Evolutionary conservation across 2,888 invertebrate genomes (phyloP), one percentile per base, ranked within the genome.

Genomic region (Coelinius sp.): DNA sequence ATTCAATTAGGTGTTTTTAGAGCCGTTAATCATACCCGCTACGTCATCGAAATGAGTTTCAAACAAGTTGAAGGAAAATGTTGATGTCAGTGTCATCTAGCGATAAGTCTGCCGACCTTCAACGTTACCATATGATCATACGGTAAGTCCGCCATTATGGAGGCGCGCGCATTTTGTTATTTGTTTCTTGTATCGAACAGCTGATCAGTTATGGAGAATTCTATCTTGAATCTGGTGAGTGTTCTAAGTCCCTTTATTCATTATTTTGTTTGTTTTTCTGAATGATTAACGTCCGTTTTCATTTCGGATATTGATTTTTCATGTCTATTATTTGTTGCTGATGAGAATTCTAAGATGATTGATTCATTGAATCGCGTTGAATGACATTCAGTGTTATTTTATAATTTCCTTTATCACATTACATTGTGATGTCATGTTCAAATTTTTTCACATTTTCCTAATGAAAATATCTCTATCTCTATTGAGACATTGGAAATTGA

Each of bases 221-320:
- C 84, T 75, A 76, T 81, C 76, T 78, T 84, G 77, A 84, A 84
- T 73, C 68, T 79, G 74, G 84, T 83, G 74, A 84, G 80, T 75
- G 46, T 52, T 35, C 46, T 63, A 17, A 20, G 24, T 63, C 53
- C 8, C 17, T 38, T 53, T 53, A 20, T 22, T 20, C 14, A 44
- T 52, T 74, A 68, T 22, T 74, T 70, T 35, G n/a, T 1, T 41
- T 5, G n/a, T 41, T 41, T 41, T 2, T n/a, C 41, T n/a, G n/a
- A 5, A 41, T 38, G 35, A 35, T 8, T 6, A 10, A 35, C 3
- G 10, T 7, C 10, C 6, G 12, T 41, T 5, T n/a, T 41, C 41
- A 41, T 41, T 41, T 41, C 10, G 31, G n/a, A 41, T 41, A n/a
- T 2, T 41, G n/a, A 41, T 10, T 4, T n/a, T 41, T n/a, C 41